Conservation (phyloP, 2,888 invertebrate species). For the Octonoba sinensis region DNA sequence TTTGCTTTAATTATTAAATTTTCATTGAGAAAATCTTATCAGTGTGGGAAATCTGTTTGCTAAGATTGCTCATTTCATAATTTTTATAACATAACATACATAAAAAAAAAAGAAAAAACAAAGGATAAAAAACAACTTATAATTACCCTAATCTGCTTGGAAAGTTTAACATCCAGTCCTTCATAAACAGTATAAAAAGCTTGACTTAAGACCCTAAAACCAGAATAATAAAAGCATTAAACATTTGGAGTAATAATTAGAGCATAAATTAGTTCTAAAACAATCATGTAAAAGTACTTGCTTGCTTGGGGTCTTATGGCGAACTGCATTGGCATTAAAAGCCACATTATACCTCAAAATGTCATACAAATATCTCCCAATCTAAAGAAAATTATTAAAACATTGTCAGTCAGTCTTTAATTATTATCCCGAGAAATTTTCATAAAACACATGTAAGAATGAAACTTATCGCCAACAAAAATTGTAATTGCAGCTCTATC, state of each 20-base stretch:
- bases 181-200: slow-evolving; percentile 54
- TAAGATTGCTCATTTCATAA: no score
- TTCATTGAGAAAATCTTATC: no score
- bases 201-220: slow-evolving; percentile 14
- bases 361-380: slow-evolving; percentile 89
- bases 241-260: not conserved
- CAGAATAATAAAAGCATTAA: not conserved
- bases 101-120: not conserved
- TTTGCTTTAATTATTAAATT: no score
- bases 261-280: not conserved
- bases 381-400: slow-evolving; percentile 66
- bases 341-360: slow-evolving; percentile 88
- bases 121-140: not conserved
- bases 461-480: no score
- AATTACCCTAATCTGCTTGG: slow-evolving; percentile 37
- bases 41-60: no score
- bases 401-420: not conserved
- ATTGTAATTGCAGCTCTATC: no score
- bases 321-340: slow-evolving; percentile 82
- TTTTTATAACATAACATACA: not conserved
- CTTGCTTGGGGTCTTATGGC: slow-evolving; percentile 71
- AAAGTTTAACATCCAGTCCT: slow-evolving; percentile 15
- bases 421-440: no score
- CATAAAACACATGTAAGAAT: no score
- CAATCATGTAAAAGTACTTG: slow-evolving; percentile 5